Evolutionary conservation across 2,797 vertebrate species (phyloP), one percentile per base, ranked within the genome.

Genomic region (Eutrigla gurnardus): DNA sequence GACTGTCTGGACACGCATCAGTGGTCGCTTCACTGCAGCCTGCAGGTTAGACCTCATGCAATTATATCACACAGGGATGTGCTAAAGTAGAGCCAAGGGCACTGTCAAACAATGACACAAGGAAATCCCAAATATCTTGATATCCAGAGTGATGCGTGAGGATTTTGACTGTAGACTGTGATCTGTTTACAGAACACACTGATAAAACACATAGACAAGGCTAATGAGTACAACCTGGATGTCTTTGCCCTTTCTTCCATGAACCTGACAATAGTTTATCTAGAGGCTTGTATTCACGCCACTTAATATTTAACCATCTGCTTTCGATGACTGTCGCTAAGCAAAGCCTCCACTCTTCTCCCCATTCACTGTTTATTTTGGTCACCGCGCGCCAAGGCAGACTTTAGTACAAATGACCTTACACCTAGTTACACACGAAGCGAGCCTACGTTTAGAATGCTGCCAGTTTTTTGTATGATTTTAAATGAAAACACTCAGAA

Each of bases 11-110:
- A 90, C 82, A 82, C 71, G 77, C 82, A 87, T 11, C 95, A 94
- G 60, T 99, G 97, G 97, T 78, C 37, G n/a, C 91, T 71, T 14
- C 93, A 96, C 82, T 98, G 97, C 73, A 90, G 92, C 52, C 82
- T 92, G 0, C 93, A 98, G 96, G 97, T 97, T 37, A 70, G 89
- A 50, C 14, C 55, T 65, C 59, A 54, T 49, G 45, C 47, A 69
- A 65, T 55, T 33, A 60, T 33, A 25, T 73, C 58, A 55, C 52
- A 64, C 50, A 65, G 14, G 65, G 2, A 70, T 47, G 7, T 7
- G 35, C 14, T 15, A 6, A 90, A 83, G 53, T 84, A 75, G 81
- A 75, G 36, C 60, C 88, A 82, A 91, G 77, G 80, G 82, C 17
- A 77, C 3, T 0, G 46, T 3, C 42, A 50, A 25, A 25, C 25